Evolutionary conservation across 2,888 invertebrate genomes (phyloP).

Genomic region (Cheilosia soror): DNA sequence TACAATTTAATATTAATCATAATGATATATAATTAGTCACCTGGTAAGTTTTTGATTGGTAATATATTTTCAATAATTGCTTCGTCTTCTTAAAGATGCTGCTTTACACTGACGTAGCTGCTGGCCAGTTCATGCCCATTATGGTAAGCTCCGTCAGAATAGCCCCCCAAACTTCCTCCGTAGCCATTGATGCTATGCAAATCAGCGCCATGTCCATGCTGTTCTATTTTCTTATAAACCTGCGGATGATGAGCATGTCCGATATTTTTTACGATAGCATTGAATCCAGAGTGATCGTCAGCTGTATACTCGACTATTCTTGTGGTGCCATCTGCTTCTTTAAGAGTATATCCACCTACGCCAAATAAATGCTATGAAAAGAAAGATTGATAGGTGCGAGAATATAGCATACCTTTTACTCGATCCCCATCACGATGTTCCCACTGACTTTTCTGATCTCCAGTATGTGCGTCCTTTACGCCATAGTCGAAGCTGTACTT

Average conservation of each 20-base stretch:
- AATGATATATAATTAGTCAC: neutral
- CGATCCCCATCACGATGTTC: slow-evolving; percentile 85
- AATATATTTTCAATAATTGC: too few relatives aligned
- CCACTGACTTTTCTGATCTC: slow-evolving; percentile 84
- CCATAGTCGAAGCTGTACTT: slow-evolving; percentile 84
- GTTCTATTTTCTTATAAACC: slow-evolving; percentile 77
- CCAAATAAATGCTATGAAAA: neutral
- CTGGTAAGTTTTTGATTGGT: neutral
- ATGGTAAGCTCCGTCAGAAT: slow-evolving; percentile 61
- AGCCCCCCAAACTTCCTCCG: slow-evolving; percentile 70
- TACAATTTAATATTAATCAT: too few relatives aligned
- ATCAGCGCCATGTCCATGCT: slow-evolving; percentile 57
- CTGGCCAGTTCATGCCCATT: slow-evolving; percentile 78
- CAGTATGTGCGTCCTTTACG: slow-evolving; percentile 84
- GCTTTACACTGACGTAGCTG: slow-evolving; percentile 81
- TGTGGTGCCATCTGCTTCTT: slow-evolving; percentile 85
- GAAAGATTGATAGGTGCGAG: too few relatives aligned
- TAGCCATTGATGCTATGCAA: slow-evolving; percentile 75
- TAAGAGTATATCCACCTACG: slow-evolving; percentile 83
- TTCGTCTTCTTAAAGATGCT: slow-evolving; percentile 59
- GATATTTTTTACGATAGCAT: slow-evolving; percentile 84
- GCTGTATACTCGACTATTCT: slow-evolving; percentile 84
- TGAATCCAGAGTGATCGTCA: slow-evolving; percentile 84
- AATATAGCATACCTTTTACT: slow-evolving; percentile 82
- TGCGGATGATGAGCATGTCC: slow-evolving; percentile 82